phyloP scores from a whole-genome alignment of 2,113 vertebrate species.

The Procavia capensis region DNA sequence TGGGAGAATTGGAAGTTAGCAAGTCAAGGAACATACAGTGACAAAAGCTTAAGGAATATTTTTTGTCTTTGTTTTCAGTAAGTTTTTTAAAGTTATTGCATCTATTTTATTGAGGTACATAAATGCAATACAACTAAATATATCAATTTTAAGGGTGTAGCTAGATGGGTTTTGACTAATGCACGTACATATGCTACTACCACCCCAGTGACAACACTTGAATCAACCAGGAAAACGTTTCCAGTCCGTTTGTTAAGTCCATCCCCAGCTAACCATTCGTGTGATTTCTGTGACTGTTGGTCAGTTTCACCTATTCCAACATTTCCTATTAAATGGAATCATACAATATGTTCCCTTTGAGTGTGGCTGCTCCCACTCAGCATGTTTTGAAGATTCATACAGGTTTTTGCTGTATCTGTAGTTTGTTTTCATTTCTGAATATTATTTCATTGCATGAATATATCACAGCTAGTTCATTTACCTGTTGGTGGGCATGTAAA shows the following conservation, averaged over 20 bases:
- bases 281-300: neutral
- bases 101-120: neutral
- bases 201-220: neutral
- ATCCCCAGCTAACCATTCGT: neutral
- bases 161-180: neutral
- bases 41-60: neutral
- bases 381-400: too few relatives aligned
- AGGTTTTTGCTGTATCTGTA: neutral
- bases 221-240: too few relatives aligned
- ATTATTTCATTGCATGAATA: neutral
- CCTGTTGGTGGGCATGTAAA: too few relatives aligned
- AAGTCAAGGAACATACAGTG: neutral
- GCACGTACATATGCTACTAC: neutral
- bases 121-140: neutral
- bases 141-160: neutral
- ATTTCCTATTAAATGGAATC: too few relatives aligned
- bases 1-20: neutral
- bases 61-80: neutral
- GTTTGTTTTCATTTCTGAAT: neutral
- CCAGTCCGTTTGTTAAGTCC: too few relatives aligned
- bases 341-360: too few relatives aligned
- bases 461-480: too few relatives aligned
- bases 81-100: neutral
- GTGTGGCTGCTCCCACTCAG: too few relatives aligned
- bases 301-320: neutral